Conservation (phyloP, 1,140 invertebrate genomes). For the Lepeophtheirus salmonis region DNA sequence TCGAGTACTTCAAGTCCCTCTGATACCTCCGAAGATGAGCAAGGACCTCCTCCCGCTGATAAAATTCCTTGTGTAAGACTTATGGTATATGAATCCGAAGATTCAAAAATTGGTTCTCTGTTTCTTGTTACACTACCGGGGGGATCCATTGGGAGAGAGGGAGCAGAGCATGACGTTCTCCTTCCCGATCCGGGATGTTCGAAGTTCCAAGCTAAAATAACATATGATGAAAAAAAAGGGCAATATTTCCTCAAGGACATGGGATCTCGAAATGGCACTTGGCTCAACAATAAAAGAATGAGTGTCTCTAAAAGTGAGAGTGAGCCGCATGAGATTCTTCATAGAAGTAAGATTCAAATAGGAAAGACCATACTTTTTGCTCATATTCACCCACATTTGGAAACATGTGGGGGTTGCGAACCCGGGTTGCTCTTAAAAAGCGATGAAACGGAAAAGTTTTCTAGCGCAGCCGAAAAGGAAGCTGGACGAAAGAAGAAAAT, state of each 20-base stretch:
- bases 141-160: conserved; percentile 61
- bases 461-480: conserved; percentile 7
- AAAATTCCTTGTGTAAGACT: conserved; percentile 69
- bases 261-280: conserved; percentile 69
- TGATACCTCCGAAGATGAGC: conserved; percentile 24
- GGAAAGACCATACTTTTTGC: conserved; percentile 54
- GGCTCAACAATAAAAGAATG: conserved; percentile 53
- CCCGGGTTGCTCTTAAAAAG: conserved; percentile 44
- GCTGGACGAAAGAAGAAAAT: conserved; percentile 47
- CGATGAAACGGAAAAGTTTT: not conserved
- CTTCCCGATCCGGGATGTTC: conserved; percentile 46
- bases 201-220: conserved; percentile 49
- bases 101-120: conserved; percentile 50
- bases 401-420: conserved; percentile 73
- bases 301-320: conserved; percentile 49
- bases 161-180: conserved; percentile 39
- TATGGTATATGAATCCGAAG: conserved; percentile 54
- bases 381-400: conserved; percentile 61
- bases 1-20: conserved; percentile 24
- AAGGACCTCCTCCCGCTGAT: conserved; percentile 29
- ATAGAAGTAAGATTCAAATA: conserved; percentile 45
- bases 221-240: conserved; percentile 24
- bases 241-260: conserved; percentile 40
- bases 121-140: conserved; percentile 69
- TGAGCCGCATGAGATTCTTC: conserved; percentile 37